Percentiles rank a stretch among this genome's conserved stretches.
These are phyloP conservation scores for Sternotherus odoratus DNA, from an alignment of 2,797 vertebrate genomes.

Conservation along the genomic window DNA sequence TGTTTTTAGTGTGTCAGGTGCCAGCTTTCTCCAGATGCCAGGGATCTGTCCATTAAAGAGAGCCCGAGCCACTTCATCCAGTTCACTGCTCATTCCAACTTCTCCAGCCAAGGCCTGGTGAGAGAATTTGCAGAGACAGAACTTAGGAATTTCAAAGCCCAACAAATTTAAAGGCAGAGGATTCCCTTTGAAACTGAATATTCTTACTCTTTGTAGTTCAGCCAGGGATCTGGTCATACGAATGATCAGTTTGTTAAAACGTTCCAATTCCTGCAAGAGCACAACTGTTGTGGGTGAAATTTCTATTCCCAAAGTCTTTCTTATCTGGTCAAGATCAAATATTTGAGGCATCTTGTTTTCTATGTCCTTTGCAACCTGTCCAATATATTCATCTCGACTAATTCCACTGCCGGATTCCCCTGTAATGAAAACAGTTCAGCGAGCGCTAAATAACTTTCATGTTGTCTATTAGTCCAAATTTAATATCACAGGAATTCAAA, in stretches of 20 bases:
- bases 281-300: constrained; percentile 91
- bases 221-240: constrained; percentile 89
- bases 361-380: constrained; percentile 92
- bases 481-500: not conserved
- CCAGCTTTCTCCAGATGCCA: constrained; percentile 91
- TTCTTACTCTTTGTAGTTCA: constrained; percentile 90
- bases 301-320: constrained; percentile 82
- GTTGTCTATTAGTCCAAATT: not conserved
- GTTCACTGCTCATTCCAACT: constrained; percentile 96
- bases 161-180: fast-evolving
- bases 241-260: constrained; percentile 90
- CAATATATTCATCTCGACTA: constrained; percentile 91
- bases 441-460: not conserved
- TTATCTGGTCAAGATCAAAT: constrained; percentile 90
- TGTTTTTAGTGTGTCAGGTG: constrained; percentile 93
- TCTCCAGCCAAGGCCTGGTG: constrained; percentile 93
- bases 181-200: fast-evolving
- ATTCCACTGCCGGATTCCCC: constrained; percentile 89
- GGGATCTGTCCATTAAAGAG: constrained; percentile 94
- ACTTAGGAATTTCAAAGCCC: not conserved
- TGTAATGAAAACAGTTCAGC: constrained; percentile 55
- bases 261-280: constrained; percentile 93
- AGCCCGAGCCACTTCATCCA: constrained; percentile 91
- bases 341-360: constrained; percentile 89
- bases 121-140: not conserved